Conservation (phyloP, 2,113 vertebrate species). For the Dolichallabes microphthalmus region DNA sequence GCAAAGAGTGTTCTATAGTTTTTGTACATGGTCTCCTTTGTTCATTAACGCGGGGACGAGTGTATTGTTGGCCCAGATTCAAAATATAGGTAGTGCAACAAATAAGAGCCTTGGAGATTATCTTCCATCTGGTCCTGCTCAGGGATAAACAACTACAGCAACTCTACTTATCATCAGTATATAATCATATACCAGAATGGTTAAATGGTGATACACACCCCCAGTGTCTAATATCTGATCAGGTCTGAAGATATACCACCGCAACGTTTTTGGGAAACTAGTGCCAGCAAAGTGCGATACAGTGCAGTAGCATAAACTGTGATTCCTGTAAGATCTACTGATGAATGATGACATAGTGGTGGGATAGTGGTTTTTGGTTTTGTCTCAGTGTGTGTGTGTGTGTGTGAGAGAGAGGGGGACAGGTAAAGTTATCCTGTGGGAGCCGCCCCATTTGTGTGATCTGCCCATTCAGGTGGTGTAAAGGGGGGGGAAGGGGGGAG, state of each 20-base stretch:
- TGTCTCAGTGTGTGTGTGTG: conserved; percentile 16
- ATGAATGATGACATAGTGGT: conserved; percentile 50
- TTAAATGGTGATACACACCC: background rate
- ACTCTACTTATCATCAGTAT: background rate
- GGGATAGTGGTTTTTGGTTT: background rate
- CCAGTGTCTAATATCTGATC: background rate
- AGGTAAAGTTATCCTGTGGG: conserved; percentile 63
- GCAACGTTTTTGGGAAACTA: background rate
- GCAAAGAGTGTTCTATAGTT: background rate
- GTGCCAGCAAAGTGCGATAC: conserved; percentile 14
- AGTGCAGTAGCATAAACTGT: conserved; percentile 18
- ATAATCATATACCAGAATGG: background rate
- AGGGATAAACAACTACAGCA: background rate
- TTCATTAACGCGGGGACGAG: background rate
- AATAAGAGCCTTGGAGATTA: background rate
- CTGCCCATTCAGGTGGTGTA: conserved; percentile 63
- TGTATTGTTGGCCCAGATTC: conserved; percentile 22
- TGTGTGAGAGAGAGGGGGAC: conserved; percentile 51
- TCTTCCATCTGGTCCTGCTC: conserved; percentile 9
- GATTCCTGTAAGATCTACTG: conserved; percentile 11
- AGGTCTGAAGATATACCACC: background rate
- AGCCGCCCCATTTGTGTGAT: conserved; percentile 57
- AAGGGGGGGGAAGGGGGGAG: conserved; percentile 57
- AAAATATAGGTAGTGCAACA: conserved; percentile 22
- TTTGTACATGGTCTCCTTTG: conserved; percentile 24